These are phyloP conservation scores for Willisornis vidua DNA, from an alignment of 2,113 vertebrate genomes.

Conservation along the genomic window DNA sequence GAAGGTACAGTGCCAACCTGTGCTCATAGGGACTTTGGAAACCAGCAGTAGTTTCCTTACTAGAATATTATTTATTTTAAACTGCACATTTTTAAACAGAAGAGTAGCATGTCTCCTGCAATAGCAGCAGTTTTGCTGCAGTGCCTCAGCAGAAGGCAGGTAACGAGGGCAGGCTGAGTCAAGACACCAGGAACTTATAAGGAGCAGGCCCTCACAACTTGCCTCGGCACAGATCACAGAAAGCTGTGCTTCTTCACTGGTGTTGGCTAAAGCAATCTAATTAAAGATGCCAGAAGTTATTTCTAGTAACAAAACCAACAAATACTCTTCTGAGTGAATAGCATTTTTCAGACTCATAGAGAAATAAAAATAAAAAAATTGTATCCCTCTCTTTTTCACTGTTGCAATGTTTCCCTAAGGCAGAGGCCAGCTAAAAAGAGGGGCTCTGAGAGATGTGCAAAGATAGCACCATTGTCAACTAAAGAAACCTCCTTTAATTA, in stretches of 20 bases:
- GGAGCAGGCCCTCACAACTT: not conserved
- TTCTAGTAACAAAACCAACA: not conserved
- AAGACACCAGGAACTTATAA: not conserved
- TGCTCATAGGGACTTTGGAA: not conserved
- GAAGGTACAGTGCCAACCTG: not conserved
- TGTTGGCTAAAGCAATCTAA: not conserved
- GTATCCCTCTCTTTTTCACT: not conserved
- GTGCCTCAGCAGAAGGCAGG: not conserved
- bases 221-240: not conserved
- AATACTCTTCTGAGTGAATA: not conserved
- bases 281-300: not conserved
- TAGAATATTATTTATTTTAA: not conserved
- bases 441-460: not conserved
- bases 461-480: constrained; percentile 48
- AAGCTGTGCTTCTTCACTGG: not conserved
- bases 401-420: not conserved
- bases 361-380: not conserved
- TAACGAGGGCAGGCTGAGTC: not conserved
- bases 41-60: not conserved
- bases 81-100: not conserved
- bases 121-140: not conserved
- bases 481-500: constrained; percentile 68
- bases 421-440: not conserved
- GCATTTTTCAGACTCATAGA: not conserved
- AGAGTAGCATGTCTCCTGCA: not conserved